A percentile compares a stretch with the other conserved stretches of the same genome.
Conservation (phyloP, 1,140 invertebrate genomes). For the Coelopa frigida region DNA sequence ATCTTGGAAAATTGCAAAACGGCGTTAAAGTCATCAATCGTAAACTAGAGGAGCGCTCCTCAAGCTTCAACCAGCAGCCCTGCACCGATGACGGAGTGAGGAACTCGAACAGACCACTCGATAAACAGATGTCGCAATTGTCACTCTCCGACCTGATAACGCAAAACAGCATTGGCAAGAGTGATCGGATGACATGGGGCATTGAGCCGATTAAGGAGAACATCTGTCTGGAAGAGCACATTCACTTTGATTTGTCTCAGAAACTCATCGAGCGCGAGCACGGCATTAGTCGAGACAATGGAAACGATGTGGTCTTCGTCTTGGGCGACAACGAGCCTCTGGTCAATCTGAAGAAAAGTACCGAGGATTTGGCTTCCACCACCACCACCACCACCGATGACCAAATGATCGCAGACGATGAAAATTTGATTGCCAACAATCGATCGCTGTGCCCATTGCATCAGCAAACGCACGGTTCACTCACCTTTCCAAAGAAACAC, state of each 20-base stretch:
- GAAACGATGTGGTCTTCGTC: constrained; percentile 60
- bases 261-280: constrained; percentile 36
- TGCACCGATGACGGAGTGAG: too few relatives aligned
- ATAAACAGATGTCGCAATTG: constrained; percentile 24
- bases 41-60: constrained; percentile 29
- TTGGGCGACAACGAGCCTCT: constrained; percentile 66
- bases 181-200: constrained; percentile 42
- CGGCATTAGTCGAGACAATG: constrained; percentile 24
- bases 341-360: constrained; percentile 45
- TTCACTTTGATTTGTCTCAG: constrained; percentile 39
- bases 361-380: constrained; percentile 28
- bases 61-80: constrained; percentile 26
- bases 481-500: constrained; percentile 48
- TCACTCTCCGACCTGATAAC: constrained; percentile 42
- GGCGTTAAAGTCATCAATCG: constrained; percentile 27
- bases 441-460: constrained; percentile 35
- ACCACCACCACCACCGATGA: background rate
- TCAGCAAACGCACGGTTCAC: constrained; percentile 47
- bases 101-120: too few relatives aligned
- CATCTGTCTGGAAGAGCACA: constrained; percentile 38
- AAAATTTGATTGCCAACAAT: background rate
- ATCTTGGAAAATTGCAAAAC: constrained; percentile 31
- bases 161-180: constrained; percentile 42
- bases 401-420: background rate
- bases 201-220: constrained; percentile 43